Evolutionary conservation across 1,140 invertebrate species (phyloP).

Genomic region (Psix sp.): DNA sequence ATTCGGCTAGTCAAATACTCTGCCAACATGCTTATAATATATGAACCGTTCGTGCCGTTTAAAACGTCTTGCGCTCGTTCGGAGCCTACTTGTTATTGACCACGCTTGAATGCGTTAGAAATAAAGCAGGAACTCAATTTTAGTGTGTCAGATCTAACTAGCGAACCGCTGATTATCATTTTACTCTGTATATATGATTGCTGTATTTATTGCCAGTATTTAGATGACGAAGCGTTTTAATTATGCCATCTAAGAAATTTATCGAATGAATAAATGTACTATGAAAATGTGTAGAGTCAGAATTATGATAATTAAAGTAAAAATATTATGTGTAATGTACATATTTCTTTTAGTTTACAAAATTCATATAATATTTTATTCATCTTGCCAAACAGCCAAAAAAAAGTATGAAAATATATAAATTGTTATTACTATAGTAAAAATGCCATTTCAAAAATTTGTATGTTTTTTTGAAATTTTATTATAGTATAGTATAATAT

Average conservation of each 20-base stretch:
- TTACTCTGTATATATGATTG: conserved; percentile 29
- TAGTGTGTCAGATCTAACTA: conserved; percentile 49
- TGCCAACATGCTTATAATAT: conserved; percentile 42
- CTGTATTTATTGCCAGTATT: conserved; percentile 33
- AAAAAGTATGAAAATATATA: no score
- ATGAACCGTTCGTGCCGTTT: conserved; percentile 49
- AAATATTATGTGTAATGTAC: no score
- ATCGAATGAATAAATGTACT: conserved; percentile 16
- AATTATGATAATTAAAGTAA: no score
- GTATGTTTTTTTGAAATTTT: no score
- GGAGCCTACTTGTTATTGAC: conserved; percentile 53
- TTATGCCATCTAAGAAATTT: conserved; percentile 19
- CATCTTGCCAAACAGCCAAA: no score
- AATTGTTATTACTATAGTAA: no score
- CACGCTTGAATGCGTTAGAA: conserved; percentile 56
- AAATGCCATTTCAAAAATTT: no score
- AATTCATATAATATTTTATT: no score
- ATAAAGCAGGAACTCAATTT: conserved; percentile 57
- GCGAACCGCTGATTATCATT: conserved; percentile 40
- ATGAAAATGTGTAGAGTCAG: no score
- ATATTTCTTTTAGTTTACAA: no score
- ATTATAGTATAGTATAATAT: no score
- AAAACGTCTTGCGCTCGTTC: conserved; percentile 40
- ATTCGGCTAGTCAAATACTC: conserved; percentile 58
- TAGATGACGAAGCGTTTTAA: conserved; percentile 17